Evolutionary conservation across 2,797 vertebrate genomes (phyloP).

Genomic region (Falco peregrinus): DNA sequence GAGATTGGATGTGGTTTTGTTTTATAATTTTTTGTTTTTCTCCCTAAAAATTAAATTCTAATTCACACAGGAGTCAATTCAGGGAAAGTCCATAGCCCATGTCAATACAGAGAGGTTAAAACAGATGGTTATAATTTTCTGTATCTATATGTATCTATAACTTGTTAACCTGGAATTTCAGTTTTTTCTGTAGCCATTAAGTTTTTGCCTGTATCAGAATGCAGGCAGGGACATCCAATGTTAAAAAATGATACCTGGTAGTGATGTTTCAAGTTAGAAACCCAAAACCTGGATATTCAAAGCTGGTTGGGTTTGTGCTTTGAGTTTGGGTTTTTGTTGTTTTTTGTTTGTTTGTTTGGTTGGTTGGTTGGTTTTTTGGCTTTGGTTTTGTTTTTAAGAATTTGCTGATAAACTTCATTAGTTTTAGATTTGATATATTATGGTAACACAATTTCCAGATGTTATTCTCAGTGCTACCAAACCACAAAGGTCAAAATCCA

Average conservation of each 20-base stretch:
- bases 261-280: not conserved
- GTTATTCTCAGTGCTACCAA: not conserved
- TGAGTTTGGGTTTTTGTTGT: too few relatives aligned
- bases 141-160: not conserved
- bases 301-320: not conserved
- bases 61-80: not conserved
- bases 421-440: not conserved
- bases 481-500: not conserved
- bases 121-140: not conserved
- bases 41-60: not conserved
- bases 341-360: not conserved
- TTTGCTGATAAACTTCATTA: not conserved
- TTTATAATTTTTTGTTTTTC: not conserved
- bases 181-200: not conserved
- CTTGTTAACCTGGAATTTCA: not conserved
- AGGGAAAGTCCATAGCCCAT: not conserved
- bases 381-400: not conserved
- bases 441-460: not conserved
- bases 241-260: not conserved
- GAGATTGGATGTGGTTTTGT: not conserved
- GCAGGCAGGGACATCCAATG: fast-evolving
- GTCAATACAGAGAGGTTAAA: not conserved
- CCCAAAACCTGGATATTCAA: not conserved
- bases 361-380: not conserved
- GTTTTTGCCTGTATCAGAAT: not conserved